These are phyloP conservation scores for Orchestia grillus DNA, from an alignment of 1,140 invertebrate genomes.

Conservation along the genomic window DNA sequence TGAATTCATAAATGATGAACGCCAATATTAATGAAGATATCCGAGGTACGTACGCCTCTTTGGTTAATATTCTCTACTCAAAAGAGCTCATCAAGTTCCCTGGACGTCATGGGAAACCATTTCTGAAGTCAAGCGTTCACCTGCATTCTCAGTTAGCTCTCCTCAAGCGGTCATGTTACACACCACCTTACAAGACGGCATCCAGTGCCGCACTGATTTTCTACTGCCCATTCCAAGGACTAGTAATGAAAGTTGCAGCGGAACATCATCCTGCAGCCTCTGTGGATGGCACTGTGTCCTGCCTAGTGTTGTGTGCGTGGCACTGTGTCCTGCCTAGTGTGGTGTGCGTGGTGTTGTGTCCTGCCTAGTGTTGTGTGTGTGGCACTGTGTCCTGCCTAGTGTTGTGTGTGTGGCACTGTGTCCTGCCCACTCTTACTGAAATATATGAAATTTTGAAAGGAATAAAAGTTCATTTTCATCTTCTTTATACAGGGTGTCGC, in stretches of 20 bases:
- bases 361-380: no score
- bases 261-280: background rate
- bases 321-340: background rate
- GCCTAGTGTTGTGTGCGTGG: background rate
- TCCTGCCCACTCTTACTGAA: background rate
- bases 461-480: no score
- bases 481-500: no score
- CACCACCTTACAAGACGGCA: background rate
- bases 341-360: no score
- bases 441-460: no score
- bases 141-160: background rate
- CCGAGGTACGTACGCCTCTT: no score
- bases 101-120: background rate
- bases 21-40: background rate
- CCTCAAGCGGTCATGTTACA: background rate
- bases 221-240: background rate
- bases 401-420: background rate
- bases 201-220: background rate
- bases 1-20: background rate
- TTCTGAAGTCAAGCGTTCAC: background rate
- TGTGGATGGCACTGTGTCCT: background rate
- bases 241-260: background rate
- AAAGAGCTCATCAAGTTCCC: background rate
- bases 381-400: background rate
- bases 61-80: no score